Base-by-base conservation (phyloP, 2,888 invertebrate species). In the Hemithea aestivaria region DNA sequence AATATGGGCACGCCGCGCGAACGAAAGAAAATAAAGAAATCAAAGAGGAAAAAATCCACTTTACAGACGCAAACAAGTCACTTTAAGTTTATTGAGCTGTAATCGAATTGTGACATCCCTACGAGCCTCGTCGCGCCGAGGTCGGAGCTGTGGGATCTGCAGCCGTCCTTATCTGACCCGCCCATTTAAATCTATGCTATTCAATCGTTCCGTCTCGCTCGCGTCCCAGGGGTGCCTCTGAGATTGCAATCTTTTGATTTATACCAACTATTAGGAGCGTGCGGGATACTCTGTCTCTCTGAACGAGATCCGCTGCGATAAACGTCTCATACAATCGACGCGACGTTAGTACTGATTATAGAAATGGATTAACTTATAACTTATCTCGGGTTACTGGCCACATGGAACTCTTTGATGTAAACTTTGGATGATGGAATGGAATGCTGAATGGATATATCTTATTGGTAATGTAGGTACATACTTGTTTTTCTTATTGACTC, bases 231-330 rank as follows among this genome's bases (percentile, higher is more conserved):
- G 85, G 87, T 84, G 83, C 84, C 75, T 76, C 69, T 68, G 77
- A 84, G 85, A 87, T 85, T 84, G 87, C 84, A 84, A 87, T 87
- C 87, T 87, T 87, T 85, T 87, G 87, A 87, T 87, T 87, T 87
- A 87, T 87, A 83, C 81, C 83, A 83, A 87, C 85, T 87, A 87
- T 87, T 87, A 87, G 87, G 84, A 84, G 75, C 73, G 73, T 73
- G 73, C 73, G 75, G 83, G 78, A 74, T 79, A 73, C 76, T 83
- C 76, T 74, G 83, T 84, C 79, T 82, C 72, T 42, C 26, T 25
- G 67, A 72, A 66, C 72, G 73, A 76, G 80, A 83, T 84, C 63
- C 58, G 53, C 53, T 56, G 55, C 71, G 85, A 84, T 85, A 85
- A 81, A 67, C 58, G 70, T 57, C 52, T 67, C 74, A 75, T 79